These are phyloP conservation scores for Erebia palarica DNA, from an alignment of 2,888 invertebrate species.

Conservation along the genomic window DNA sequence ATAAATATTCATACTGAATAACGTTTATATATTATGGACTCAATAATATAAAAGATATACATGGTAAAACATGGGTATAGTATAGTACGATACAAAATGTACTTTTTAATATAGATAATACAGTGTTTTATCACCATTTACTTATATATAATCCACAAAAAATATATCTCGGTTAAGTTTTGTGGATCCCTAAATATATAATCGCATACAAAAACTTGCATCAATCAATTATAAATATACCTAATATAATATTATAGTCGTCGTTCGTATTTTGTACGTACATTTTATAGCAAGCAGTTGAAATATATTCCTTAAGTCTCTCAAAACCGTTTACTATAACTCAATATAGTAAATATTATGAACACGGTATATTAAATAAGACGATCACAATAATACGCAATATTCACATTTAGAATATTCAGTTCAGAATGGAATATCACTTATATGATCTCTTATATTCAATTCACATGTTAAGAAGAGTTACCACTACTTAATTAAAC, in stretches of 20 bases:
- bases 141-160: not conserved
- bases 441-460: conserved; percentile 2
- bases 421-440: conserved; percentile 27
- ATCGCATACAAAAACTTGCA: not conserved
- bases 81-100: conserved; percentile 10
- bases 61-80: conserved; percentile 10
- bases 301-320: conserved; percentile 10
- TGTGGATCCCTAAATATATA: not conserved
- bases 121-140: not conserved
- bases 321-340: conserved; percentile 25
- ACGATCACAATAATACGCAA: conserved; percentile 10
- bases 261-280: conserved; percentile 22
- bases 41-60: conserved; percentile 14
- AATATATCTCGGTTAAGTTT: not conserved
- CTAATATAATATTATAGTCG: not conserved
- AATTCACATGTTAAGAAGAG: not conserved
- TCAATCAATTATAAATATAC: not conserved
- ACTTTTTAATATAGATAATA: not conserved
- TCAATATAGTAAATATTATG: conserved; percentile 28
- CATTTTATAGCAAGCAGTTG: conserved; percentile 9
- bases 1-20: not conserved
- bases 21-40: not conserved
- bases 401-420: conserved; percentile 26
- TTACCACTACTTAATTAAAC: not conserved
- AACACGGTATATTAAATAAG: not conserved